Conservation (phyloP, 2,888 invertebrate genomes). For the Spisula solida region DNA sequence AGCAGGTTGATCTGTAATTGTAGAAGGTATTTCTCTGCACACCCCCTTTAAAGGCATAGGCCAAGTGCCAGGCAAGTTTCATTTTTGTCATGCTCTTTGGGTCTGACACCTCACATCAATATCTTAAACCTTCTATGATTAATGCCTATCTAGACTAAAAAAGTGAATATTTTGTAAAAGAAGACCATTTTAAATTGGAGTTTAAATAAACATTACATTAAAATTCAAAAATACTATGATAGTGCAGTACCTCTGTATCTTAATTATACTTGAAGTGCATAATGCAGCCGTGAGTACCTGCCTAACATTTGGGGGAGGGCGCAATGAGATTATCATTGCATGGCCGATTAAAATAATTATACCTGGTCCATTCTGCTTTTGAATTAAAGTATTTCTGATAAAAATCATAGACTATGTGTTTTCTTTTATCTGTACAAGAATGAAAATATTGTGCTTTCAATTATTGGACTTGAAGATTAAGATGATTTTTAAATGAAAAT, state of each 20-base stretch:
- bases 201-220: slow-evolving; percentile 67
- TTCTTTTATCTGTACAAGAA: no score
- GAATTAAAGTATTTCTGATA: neutral
- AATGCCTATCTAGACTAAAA: slow-evolving; percentile 51
- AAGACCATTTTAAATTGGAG: slow-evolving; percentile 59
- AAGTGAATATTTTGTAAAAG: slow-evolving; percentile 49
- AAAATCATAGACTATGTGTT: neutral
- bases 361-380: neutral
- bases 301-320: neutral
- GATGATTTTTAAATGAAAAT: no score
- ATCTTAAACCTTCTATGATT: slow-evolving; percentile 79
- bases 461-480: no score
- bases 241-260: slow-evolving; percentile 22
- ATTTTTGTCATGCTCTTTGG: slow-evolving; percentile 85
- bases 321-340: neutral
- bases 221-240: slow-evolving; percentile 46
- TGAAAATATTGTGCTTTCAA: no score
- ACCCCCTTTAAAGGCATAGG: slow-evolving; percentile 68
- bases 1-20: neutral
- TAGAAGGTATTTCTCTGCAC: slow-evolving; percentile 13
- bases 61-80: slow-evolving; percentile 84
- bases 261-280: neutral
- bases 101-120: slow-evolving; percentile 85
- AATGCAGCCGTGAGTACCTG: neutral
- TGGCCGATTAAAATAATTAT: neutral